Conservation (phyloP, 2,113 vertebrate species). For the Chaenocephalus aceratus region DNA sequence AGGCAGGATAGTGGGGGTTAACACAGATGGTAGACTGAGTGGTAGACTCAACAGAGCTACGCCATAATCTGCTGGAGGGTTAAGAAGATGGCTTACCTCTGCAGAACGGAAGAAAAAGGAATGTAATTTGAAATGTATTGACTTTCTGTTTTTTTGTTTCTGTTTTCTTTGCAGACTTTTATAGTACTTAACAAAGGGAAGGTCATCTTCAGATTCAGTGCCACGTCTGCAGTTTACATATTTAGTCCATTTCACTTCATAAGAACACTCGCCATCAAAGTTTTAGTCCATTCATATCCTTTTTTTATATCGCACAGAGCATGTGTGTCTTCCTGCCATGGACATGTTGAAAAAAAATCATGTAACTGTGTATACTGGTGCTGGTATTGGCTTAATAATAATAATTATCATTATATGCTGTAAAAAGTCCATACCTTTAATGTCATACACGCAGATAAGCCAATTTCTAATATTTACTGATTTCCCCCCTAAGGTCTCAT, state of each 20-base stretch:
- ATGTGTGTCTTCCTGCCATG: neutral
- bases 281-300: constrained; percentile 99
- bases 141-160: constrained; percentile 53
- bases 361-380: neutral
- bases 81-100: constrained; percentile 11
- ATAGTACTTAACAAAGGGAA: constrained; percentile 98
- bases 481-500: constrained; percentile 42
- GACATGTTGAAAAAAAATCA: neutral
- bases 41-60: constrained; percentile 25
- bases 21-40: constrained; percentile 51
- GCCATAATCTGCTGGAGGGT: neutral
- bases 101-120: neutral
- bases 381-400: neutral
- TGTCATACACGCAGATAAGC: constrained; percentile 37
- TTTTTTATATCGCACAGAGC: constrained; percentile 66
- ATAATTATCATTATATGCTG: neutral
- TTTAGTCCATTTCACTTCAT: constrained; percentile 95
- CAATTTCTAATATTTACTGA: constrained; percentile 65
- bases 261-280: constrained; percentile 92
- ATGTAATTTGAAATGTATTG: constrained; percentile 8
- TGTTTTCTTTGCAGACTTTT: constrained; percentile 90
- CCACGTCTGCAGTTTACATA: constrained; percentile 94
- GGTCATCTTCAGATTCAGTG: constrained; percentile 99
- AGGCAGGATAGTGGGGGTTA: constrained; percentile 25
- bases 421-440: constrained; percentile 2